Evolutionary conservation across 2,113 vertebrate species (phyloP).

Genomic region (Hypocryptadius cinnamomeus): DNA sequence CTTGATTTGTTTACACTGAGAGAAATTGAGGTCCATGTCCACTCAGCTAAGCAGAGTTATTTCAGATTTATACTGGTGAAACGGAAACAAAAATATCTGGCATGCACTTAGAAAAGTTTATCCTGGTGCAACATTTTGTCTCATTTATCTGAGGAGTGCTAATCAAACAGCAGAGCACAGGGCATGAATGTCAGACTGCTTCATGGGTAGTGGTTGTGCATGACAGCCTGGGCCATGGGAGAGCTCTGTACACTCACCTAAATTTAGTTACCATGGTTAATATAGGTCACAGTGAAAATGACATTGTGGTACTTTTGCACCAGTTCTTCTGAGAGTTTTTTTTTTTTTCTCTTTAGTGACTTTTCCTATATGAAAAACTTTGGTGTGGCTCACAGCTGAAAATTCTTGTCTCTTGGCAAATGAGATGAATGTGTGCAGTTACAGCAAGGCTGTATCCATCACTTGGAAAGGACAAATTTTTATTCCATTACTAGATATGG

Average conservation of each 20-base stretch:
- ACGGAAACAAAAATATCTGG: neutral
- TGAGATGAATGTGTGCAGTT: neutral
- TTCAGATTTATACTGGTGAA: neutral
- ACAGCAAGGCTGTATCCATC: neutral
- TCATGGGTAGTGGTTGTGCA: neutral
- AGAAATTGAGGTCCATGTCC: neutral
- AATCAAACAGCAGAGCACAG: neutral
- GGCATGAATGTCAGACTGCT: neutral
- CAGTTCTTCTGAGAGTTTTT: neutral
- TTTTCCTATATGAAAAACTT: neutral
- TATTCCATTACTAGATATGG: neutral
- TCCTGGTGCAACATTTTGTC: neutral
- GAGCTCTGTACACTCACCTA: accelerated
- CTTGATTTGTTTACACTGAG: neutral
- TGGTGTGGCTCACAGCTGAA: neutral
- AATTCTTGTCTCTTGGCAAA: neutral
- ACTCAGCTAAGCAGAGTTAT: neutral
- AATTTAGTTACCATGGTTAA: neutral
- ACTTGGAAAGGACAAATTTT: neutral
- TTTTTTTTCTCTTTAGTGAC: neutral
- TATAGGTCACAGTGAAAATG: neutral
- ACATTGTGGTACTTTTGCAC: neutral
- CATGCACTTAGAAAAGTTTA: neutral
- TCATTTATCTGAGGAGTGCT: neutral
- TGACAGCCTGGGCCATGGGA: neutral